These are phyloP conservation scores for Coenonympha glycerion DNA, from an alignment of 2,888 invertebrate species.

Conservation along the genomic window DNA sequence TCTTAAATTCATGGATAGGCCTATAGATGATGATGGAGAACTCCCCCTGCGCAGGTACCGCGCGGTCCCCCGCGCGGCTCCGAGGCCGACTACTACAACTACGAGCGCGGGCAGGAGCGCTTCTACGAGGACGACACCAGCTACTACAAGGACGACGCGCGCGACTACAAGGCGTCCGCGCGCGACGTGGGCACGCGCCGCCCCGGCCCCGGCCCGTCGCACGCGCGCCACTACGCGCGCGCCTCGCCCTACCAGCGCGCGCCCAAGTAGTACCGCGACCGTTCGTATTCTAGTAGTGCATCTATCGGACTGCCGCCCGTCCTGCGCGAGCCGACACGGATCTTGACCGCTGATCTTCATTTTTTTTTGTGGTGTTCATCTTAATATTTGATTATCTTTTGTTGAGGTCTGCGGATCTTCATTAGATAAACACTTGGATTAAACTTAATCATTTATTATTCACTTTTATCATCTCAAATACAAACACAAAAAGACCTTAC, in stretches of 20 bases:
- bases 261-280: conserved; percentile 48
- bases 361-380: too few species aligned
- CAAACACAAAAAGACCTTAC: too few species aligned
- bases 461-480: too few species aligned
- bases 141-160: conserved; percentile 46
- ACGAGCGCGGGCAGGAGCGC: conserved; percentile 70
- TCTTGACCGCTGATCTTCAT: too few species aligned
- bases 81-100: conserved; percentile 81
- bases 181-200: conserved; percentile 64
- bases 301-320: background rate
- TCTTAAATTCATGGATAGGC: too few species aligned
- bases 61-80: conserved; percentile 73
- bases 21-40: too few species aligned
- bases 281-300: conserved; percentile 31
- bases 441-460: too few species aligned
- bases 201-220: conserved; percentile 29
- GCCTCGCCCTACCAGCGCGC: conserved; percentile 59
- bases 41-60: too few species aligned
- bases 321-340: too few species aligned
- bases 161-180: conserved; percentile 55
- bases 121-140: conserved; percentile 59
- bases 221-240: conserved; percentile 40
- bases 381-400: too few species aligned
- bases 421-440: too few species aligned
- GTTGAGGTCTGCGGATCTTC: too few species aligned